These are phyloP conservation scores for Cheilosia scutellata DNA, from an alignment of 2,888 invertebrate genomes.

Conservation along the genomic window DNA sequence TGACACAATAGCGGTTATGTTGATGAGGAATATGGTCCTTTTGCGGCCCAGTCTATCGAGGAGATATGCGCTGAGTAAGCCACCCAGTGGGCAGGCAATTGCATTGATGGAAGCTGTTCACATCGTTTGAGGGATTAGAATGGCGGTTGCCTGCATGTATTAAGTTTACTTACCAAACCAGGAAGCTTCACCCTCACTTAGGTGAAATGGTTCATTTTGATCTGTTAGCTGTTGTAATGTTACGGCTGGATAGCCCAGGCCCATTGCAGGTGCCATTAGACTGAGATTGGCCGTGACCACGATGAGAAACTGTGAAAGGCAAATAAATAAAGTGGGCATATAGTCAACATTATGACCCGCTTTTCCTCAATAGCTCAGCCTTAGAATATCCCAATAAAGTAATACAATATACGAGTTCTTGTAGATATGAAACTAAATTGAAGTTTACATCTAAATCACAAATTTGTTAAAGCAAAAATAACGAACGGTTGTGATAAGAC, in stretches of 20 bases:
- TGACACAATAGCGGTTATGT: slow-evolving; percentile 77
- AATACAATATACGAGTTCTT: too few relatives aligned
- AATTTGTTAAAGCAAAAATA: too few relatives aligned
- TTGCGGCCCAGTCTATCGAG: slow-evolving; percentile 78
- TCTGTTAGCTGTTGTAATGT: slow-evolving; percentile 76
- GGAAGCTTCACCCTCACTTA: slow-evolving; percentile 76
- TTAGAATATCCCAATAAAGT: too few relatives aligned
- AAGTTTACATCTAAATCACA: too few relatives aligned
- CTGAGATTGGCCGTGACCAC: slow-evolving; percentile 78
- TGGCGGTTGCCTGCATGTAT: background rate
- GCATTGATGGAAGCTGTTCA: slow-evolving; percentile 78
- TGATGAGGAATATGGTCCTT: slow-evolving; percentile 77
- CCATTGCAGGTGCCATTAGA: slow-evolving; percentile 78
- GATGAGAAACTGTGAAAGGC: slow-evolving; percentile 75
- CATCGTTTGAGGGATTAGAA: background rate
- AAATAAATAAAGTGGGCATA: background rate
- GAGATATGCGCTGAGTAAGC: slow-evolving; percentile 77
- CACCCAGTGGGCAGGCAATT: slow-evolving; percentile 78
- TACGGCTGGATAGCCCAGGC: slow-evolving; percentile 78
- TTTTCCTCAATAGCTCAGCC: too few relatives aligned
- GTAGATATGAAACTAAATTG: too few relatives aligned
- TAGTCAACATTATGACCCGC: too few relatives aligned
- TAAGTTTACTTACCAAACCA: slow-evolving; percentile 78
- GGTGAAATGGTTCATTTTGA: slow-evolving; percentile 69
- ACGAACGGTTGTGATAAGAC: too few relatives aligned